Evolutionary conservation across 2,888 invertebrate genomes (phyloP).

Genomic region (Chydorus sphaericus): DNA sequence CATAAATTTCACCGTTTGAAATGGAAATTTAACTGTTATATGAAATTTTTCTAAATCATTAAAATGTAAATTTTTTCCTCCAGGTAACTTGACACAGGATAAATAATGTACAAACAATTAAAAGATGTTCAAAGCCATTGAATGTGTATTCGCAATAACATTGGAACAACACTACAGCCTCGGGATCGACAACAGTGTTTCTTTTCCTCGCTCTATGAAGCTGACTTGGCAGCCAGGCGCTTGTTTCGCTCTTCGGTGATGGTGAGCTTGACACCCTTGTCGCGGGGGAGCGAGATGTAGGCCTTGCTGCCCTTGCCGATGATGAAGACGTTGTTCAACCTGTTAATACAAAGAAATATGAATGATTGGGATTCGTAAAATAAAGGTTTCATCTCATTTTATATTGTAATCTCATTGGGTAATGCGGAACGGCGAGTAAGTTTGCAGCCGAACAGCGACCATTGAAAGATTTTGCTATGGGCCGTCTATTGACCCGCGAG

Average conservation of each 20-base stretch:
- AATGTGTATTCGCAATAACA: neutral
- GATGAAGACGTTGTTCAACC: constrained; percentile 95
- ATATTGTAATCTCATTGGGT: constrained; percentile 38
- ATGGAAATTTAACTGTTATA: too few relatives aligned
- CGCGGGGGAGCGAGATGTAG: constrained; percentile 91
- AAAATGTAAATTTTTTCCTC: too few relatives aligned
- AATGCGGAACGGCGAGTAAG: constrained; percentile 31
- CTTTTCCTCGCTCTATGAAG: neutral
- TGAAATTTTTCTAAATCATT: too few relatives aligned
- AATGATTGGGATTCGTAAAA: too few relatives aligned
- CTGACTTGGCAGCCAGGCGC: constrained; percentile 70
- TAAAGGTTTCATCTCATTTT: too few relatives aligned
- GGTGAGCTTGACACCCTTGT: constrained; percentile 90
- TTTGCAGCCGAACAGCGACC: constrained; percentile 31
- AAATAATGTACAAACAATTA: neutral
- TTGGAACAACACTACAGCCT: neutral
- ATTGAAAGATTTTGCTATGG: constrained; percentile 31
- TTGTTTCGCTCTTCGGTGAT: constrained; percentile 99
- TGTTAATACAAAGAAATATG: constrained; percentile 27
- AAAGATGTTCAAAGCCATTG: neutral
- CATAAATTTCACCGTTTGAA: too few relatives aligned
- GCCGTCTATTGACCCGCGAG: constrained; percentile 34
- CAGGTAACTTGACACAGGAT: too few relatives aligned
- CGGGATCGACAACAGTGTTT: neutral
- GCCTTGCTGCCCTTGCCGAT: constrained; percentile 97